A percentile compares a stretch with the other conserved stretches of the same genome.
phyloP scores from a whole-genome alignment of 2,888 invertebrate genomes.

The Panopea generosa region DNA sequence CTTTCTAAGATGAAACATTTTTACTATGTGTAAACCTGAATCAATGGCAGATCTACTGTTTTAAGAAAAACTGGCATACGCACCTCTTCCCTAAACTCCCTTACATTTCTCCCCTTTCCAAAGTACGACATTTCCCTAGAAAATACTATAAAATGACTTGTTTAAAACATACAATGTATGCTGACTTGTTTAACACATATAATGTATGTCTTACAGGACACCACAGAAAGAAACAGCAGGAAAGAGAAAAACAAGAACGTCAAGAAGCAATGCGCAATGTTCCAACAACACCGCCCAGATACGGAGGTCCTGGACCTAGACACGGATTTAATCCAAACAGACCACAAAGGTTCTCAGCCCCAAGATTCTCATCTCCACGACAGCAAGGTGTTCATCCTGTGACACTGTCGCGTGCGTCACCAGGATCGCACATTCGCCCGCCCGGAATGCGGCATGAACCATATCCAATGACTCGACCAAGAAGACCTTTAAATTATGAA shows the following conservation, averaged over 20 bases:
- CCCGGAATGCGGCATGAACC: constrained; percentile 25
- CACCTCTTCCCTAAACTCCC: no score
- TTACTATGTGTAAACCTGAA: no score
- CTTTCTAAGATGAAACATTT: no score
- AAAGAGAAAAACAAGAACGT: constrained; percentile 20
- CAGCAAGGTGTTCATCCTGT: constrained; percentile 14
- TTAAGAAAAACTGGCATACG: no score
- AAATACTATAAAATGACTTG: no score
- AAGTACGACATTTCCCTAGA: no score
- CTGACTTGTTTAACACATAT: no score
- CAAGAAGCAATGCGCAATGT: constrained; percentile 31
- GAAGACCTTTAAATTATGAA: constrained; percentile 2
- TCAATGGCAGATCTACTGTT: no score
- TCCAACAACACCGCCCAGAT: neutral
- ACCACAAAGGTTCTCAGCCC: constrained; percentile 18
- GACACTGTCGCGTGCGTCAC: neutral
- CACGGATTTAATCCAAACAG: neutral
- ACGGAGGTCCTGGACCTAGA: constrained; percentile 2
- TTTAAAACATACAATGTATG: no score
- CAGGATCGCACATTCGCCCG: constrained; percentile 9
- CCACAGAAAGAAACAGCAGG: constrained; percentile 34
- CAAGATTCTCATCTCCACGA: constrained; percentile 13
- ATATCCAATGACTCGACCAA: constrained; percentile 38
- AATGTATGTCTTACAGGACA: constrained; percentile 26
- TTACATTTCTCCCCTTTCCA: no score